These are phyloP conservation scores for human (Homo sapiens) DNA, from an alignment of 2,113 vertebrate species.

Conservation along the genomic window DNA sequence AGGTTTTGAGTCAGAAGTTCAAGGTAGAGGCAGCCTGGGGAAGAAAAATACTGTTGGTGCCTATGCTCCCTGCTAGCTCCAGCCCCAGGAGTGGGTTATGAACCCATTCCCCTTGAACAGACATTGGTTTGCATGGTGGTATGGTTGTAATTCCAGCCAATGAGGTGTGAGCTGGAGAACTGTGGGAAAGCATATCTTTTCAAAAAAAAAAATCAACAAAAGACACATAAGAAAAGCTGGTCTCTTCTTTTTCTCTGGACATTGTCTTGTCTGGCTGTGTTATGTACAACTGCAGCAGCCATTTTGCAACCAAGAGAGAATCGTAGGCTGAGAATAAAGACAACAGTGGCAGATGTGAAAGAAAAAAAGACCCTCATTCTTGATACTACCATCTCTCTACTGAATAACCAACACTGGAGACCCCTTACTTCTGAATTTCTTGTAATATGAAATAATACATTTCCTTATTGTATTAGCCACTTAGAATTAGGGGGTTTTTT, in stretches of 20 bases:
- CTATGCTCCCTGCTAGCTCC: neutral
- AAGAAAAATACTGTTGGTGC: neutral
- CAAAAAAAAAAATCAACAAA: neutral
- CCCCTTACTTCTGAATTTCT: neutral
- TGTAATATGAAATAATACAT: neutral
- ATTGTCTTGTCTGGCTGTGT: neutral
- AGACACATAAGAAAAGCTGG: neutral
- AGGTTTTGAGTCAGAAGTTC: constrained; percentile 37
- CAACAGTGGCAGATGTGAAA: neutral
- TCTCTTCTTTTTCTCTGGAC: neutral
- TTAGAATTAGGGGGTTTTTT: neutral
- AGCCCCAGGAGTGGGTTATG: neutral
- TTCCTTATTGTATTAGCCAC: neutral
- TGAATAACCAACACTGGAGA: neutral
- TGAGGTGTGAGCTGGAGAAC: neutral
- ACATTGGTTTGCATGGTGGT: neutral
- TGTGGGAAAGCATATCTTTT: neutral
- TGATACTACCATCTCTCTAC: no score
- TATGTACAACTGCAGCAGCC: neutral
- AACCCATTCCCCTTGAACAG: constrained; percentile 14
- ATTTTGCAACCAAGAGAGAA: neutral
- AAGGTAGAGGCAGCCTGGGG: neutral
- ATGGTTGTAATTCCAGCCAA: constrained; percentile 5
- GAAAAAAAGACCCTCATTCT: neutral
- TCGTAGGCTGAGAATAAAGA: neutral